These are phyloP conservation scores for Melanotus villosus DNA, from an alignment of 2,888 invertebrate species.

Conservation along the genomic window DNA sequence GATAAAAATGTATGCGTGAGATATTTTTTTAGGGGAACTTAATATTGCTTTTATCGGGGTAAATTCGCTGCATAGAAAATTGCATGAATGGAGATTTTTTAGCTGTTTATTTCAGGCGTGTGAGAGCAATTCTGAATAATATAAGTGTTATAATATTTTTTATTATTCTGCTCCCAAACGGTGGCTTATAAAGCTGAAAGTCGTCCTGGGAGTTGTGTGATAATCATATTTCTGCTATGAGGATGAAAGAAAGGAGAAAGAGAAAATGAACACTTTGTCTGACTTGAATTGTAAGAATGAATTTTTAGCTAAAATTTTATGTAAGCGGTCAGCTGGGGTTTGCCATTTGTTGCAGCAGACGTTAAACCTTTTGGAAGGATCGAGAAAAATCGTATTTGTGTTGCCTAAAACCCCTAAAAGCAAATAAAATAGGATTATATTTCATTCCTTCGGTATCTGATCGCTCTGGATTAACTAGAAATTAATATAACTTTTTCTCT, in stretches of 20 bases:
- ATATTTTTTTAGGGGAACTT: too few species aligned
- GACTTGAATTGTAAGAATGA: slow-evolving; percentile 32
- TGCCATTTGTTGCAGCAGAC: slow-evolving; percentile 10
- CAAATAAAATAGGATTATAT: too few species aligned
- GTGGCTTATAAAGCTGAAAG: slow-evolving; percentile 26
- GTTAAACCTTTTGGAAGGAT: background rate
- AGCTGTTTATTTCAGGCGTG: slow-evolving; percentile 11
- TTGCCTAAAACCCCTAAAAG: too few species aligned
- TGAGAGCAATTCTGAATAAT: slow-evolving; percentile 19
- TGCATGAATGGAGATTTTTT: slow-evolving; percentile 4
- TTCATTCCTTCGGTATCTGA: slow-evolving; percentile 5
- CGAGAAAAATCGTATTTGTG: background rate
- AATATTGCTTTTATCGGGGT: background rate
- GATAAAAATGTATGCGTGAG: too few species aligned
- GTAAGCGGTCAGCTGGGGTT: slow-evolving; percentile 24
- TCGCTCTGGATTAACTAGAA: slow-evolving; percentile 9
- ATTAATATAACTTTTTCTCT: slow-evolving; percentile 30
- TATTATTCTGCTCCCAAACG: slow-evolving; percentile 25
- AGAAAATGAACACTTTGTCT: slow-evolving; percentile 24
- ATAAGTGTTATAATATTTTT: slow-evolving; percentile 25
- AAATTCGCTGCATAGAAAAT: background rate
- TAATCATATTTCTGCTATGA: slow-evolving; percentile 33
- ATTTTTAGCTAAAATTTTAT: slow-evolving; percentile 25
- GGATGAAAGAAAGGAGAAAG: slow-evolving; percentile 19
- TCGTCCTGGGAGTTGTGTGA: slow-evolving; percentile 32